A percentile compares a stretch with the other conserved stretches of the same genome.
Conservation (phyloP, 1,140 invertebrate species). For the Aphaenogaster rudis region DNA sequence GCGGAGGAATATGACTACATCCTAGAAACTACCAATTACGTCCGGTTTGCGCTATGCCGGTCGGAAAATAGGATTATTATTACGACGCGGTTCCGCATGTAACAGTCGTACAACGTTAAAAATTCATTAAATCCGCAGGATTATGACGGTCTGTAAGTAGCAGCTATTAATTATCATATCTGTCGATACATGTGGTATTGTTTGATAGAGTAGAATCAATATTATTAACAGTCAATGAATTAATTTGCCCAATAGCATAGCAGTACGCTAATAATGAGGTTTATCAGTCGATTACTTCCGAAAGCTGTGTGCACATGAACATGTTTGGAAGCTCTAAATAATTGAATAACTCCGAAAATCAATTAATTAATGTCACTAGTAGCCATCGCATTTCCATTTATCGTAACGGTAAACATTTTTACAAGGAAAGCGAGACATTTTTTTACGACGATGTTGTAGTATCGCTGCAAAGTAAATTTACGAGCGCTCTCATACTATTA, state of each 20-base stretch:
- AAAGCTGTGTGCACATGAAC: conserved; percentile 38
- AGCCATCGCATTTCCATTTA: background rate
- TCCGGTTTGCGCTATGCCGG: conserved; percentile 21
- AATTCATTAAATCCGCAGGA: conserved; percentile 50
- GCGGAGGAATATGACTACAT: background rate
- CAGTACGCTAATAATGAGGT: conserved; percentile 57
- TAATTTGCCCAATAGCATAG: conserved; percentile 57
- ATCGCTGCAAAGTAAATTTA: background rate
- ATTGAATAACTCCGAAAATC: conserved; percentile 51
- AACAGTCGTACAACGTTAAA: conserved; percentile 39
- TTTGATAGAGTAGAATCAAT: conserved; percentile 64
- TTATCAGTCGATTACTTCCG: conserved; percentile 59
- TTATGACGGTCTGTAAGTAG: conserved; percentile 57
- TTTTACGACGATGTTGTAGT: background rate
- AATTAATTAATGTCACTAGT: conserved; percentile 49
- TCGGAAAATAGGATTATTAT: conserved; percentile 55
- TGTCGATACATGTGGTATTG: conserved; percentile 52
- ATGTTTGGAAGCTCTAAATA: conserved; percentile 36
- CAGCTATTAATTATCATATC: conserved; percentile 59
- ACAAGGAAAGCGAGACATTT: background rate
- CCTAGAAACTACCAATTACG: conserved; percentile 24
- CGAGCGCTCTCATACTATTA: background rate
- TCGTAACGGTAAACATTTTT: conserved; percentile 1
- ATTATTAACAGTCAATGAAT: conserved; percentile 65
- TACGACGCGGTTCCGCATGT: conserved; percentile 15